Evolutionary conservation across 1,140 invertebrate species (phyloP).

Genomic region (Onthophagus taurus): DNA sequence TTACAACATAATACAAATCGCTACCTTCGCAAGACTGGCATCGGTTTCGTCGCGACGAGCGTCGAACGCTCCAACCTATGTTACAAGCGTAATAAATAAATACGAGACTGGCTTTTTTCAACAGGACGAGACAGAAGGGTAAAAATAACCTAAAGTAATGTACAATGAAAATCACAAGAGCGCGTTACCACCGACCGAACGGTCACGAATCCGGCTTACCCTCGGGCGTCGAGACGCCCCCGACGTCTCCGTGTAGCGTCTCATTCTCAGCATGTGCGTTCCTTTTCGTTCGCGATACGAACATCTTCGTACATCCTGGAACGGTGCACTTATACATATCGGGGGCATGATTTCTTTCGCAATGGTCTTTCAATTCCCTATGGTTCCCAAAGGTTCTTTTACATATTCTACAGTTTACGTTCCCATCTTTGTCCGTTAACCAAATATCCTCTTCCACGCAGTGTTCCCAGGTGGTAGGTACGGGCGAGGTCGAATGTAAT

Average conservation of each 20-base stretch:
- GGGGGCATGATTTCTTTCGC: constrained; percentile 53
- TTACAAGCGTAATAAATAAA: no score
- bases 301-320: constrained; percentile 71
- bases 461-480: constrained; percentile 26
- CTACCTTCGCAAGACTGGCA: no score
- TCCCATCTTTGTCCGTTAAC: constrained; percentile 48
- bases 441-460: constrained; percentile 48
- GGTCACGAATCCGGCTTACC: constrained; percentile 32
- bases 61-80: no score
- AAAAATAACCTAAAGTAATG: constrained; percentile 23
- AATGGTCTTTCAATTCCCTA: constrained; percentile 54
- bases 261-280: constrained; percentile 59
- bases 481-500: constrained; percentile 9
- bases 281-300: constrained; percentile 63
- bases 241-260: constrained; percentile 35
- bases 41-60: no score
- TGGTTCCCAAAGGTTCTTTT: constrained; percentile 50
- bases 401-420: constrained; percentile 56
- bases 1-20: no score
- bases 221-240: no score
- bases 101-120: constrained; percentile 9
- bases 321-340: constrained; percentile 74
- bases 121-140: no score
- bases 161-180: constrained; percentile 30
- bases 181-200: constrained; percentile 13